A percentile compares a stretch with the other conserved stretches of the same genome.
These are phyloP conservation scores for Zonotrichia leucophrys DNA, from an alignment of 2,113 vertebrate genomes.

Conservation along the genomic window DNA sequence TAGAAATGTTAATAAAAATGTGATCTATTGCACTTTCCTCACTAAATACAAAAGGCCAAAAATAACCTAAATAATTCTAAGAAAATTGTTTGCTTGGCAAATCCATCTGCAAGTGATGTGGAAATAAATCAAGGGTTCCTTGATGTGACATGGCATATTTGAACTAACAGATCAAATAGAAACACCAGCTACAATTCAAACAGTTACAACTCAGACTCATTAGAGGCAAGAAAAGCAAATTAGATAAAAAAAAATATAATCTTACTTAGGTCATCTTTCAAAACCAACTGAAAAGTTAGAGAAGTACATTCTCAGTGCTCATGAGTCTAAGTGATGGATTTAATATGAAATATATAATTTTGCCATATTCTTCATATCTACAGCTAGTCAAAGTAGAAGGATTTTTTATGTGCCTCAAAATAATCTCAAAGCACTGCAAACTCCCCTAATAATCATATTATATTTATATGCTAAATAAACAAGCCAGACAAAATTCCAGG, in stretches of 20 bases:
- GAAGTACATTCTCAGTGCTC: neutral
- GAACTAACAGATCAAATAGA: constrained; percentile 29
- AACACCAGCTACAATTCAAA: constrained; percentile 20
- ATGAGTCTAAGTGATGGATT: neutral
- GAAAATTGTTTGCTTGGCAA: constrained; percentile 34
- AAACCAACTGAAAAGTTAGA: neutral
- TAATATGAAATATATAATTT: neutral
- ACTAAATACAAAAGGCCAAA: neutral
- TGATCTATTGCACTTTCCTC: neutral
- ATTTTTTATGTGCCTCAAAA: neutral
- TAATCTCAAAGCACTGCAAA: neutral
- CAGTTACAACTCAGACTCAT: constrained; percentile 13
- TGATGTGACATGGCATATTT: neutral
- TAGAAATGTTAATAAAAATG: constrained; percentile 29
- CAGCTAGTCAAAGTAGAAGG: neutral
- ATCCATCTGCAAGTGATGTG: neutral
- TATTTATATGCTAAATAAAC: neutral
- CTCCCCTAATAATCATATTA: neutral
- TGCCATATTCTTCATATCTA: neutral
- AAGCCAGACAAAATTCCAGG: neutral
- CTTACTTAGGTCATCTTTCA: constrained; percentile 10
- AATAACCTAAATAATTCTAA: neutral
- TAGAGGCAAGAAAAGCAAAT: constrained; percentile 17
- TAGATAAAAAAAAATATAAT: neutral
- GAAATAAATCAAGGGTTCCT: constrained; percentile 30